Conservation (phyloP, 2,113 vertebrate genomes). For the Propithecus coquereli region DNA sequence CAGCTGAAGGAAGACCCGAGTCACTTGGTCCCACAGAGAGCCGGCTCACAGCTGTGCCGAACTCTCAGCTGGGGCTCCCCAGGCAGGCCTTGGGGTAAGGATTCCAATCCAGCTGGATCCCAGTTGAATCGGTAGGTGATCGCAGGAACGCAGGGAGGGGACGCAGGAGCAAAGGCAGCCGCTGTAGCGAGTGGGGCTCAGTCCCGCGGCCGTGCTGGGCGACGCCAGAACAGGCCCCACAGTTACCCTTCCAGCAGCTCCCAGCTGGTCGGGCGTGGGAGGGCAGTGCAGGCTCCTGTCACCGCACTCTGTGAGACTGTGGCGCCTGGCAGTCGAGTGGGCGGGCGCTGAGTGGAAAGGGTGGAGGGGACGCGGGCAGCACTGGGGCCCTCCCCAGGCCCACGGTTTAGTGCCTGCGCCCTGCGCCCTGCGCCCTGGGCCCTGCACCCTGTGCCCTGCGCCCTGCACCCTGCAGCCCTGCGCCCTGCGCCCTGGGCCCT, state of each 20-base stretch:
- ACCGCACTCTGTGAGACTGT: accelerated
- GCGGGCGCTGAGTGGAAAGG: not conserved
- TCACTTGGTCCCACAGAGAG: not conserved
- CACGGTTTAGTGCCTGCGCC: no score
- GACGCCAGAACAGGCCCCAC: not conserved
- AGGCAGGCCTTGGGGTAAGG: not conserved
- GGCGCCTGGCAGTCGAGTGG: no score
- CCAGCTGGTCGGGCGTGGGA: not conserved
- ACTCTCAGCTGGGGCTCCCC: not conserved
- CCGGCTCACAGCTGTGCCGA: not conserved
- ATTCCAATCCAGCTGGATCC: not conserved
- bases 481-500: no score
- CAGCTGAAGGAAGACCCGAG: not conserved
- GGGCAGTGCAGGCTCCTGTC: not conserved
- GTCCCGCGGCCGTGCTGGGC: not conserved
- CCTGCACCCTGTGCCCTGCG: no score
- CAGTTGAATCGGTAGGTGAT: not conserved
- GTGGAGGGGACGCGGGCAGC: accelerated
- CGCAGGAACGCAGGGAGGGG: not conserved
- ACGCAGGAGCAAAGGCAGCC: not conserved
- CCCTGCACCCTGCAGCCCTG: no score
- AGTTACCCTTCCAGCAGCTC: accelerated
- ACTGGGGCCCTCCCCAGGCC: not conserved
- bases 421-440: no score
- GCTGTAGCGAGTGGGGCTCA: accelerated